A percentile compares a stretch with the other conserved stretches of the same genome.
Evolutionary conservation across 2,797 vertebrate genomes (phyloP).

Genomic region (Antrozous pallidus): DNA sequence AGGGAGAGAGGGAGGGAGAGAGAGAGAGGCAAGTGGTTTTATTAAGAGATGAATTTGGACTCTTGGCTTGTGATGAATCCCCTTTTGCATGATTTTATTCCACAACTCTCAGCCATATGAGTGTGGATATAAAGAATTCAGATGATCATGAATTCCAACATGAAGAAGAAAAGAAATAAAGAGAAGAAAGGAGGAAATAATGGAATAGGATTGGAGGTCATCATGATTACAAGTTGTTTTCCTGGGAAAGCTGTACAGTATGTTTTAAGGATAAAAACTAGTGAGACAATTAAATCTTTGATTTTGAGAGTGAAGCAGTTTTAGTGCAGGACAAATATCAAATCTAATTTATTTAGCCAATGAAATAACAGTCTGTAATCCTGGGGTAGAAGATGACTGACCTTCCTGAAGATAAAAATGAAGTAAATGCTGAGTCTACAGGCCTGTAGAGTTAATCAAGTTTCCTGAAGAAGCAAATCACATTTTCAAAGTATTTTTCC

Average conservation of each 20-base stretch:
- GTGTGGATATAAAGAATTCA: neutral
- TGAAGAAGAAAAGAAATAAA: neutral
- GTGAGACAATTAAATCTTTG: neutral
- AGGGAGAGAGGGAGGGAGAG: neutral
- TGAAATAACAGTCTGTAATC: neutral
- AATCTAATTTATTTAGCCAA: neutral
- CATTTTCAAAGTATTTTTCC: constrained; percentile 10
- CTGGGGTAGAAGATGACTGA: neutral
- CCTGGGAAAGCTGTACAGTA: neutral
- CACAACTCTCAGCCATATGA: neutral
- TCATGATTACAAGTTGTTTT: neutral
- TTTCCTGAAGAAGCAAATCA: neutral
- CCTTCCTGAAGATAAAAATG: neutral
- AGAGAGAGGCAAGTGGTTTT: neutral
- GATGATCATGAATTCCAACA: neutral
- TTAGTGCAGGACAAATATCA: neutral
- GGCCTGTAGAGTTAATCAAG: neutral
- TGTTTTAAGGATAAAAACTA: neutral
- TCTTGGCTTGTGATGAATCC: neutral
- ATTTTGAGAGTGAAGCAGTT: neutral
- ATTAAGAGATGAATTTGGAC: neutral
- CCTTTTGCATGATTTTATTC: neutral
- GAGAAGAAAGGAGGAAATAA: neutral
- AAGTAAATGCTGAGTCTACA: neutral
- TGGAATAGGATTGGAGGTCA: neutral